Base-by-base conservation (phyloP, 2,888 invertebrate genomes). In the Spisula solida region DNA sequence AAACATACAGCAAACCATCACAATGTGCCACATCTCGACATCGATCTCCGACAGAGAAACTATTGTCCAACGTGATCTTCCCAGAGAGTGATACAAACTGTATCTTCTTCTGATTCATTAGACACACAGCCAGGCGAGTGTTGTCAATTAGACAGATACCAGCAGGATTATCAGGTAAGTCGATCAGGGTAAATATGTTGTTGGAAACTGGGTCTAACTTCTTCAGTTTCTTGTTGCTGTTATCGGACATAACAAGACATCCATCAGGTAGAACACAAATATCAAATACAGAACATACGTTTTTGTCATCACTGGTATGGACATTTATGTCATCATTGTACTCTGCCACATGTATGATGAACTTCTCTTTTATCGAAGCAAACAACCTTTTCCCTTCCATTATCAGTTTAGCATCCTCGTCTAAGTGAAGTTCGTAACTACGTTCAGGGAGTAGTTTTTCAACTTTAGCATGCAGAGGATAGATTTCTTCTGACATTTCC, bases 211-310 rank as follows among this genome's bases (percentile, higher is more conserved):
- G 18, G 81, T 81, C 81, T 10, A 81, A 25, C 18, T 81, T 81
- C 81, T 81, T 81, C 25, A 81, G n/a, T 16, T 51, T 47, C 51
- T 51, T 81, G 55, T 81, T 81, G 31, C n/a, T 81, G 18, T 41
- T 5, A 41, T 41, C 41, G 8, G 41, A 41, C 41, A 41, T 41
- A 18, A 81, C 48, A 14, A 81, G 25, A 48, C 6, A n/a, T n/a
- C 81, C 81, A 29, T 81, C 29, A 16, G 51, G 5, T 25, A 25
- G 20, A 48, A 5, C 1, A 51, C 81, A 81, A 51, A 55, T 10
- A 12, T 12, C 51, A 12, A 25, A 14, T 25, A 81, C 51, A 0
- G 12, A 25, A 47, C 25, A 25, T 4, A 14, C 20, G 25, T n/a
- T 18, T 25, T 81, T 81, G 25, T 81, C 81, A 29, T 48, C 48